Base-by-base conservation (phyloP, 2,113 vertebrate genomes). In the Balaeniceps rex region DNA sequence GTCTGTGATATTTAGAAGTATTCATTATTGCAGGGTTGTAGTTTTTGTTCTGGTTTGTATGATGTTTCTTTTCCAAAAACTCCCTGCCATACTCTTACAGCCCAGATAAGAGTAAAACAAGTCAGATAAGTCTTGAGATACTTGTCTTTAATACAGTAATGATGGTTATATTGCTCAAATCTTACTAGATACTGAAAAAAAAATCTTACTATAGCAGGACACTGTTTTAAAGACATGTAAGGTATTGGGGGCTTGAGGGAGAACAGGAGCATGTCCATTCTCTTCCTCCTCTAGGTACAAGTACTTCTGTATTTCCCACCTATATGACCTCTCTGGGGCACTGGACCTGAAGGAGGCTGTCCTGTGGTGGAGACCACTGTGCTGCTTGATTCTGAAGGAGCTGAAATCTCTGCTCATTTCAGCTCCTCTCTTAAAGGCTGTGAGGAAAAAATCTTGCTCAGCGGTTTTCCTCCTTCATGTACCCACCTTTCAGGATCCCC, bases 201-300 rank as follows among this genome's bases (percentile, higher is more conserved):
- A 24, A 19, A n/a, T 63, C 25, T 47, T 58, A 13, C 1, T 10
- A 10, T 9, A 51, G 21, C 1, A 2, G 10, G 13, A 34, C 2
- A 0, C 15, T 7, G 8, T 44, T 44, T 52, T 3, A 16, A 88
- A 63, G 12, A 26, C 10, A 2, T 34, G 2, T 36, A 49, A 77
- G 19, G 19, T 75, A 33, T 26, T 68, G 9, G 13, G 70, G 31
- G 6, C n/a, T 47, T 61, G 29, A 68, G 22, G 11, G 40, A 69
- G 21, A 64, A 65, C 6, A 40, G 31, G 24, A 57, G 10, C 10
- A 22, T 51, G 12, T 38, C 4, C 18, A 6, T 46, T 58, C 4
- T 38, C 19, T 55, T 91, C 26, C 18, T 65, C 9, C 11, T 77
- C 4, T 7, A 38, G 3, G 14, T 46, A 33, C 3, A 77, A 38